phyloP scores from a whole-genome alignment of 2,797 vertebrate species.

The Rhinella marina region DNA sequence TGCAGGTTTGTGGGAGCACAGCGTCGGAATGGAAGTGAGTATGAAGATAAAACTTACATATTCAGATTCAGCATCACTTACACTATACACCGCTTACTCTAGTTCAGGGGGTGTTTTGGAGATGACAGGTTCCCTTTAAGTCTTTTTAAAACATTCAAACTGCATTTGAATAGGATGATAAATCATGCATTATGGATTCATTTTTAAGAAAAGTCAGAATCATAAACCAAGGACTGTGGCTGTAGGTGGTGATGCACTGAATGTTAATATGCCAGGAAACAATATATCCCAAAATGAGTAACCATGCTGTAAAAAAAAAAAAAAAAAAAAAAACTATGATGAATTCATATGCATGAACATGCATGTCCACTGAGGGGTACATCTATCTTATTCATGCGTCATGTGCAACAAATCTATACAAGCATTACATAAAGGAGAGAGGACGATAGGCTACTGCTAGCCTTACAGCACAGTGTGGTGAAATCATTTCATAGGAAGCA shows the following conservation, averaged over 20 bases:
- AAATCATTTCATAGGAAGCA: conserved; percentile 18
- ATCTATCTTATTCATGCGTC: conserved; percentile 10
- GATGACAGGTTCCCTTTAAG: too few species aligned
- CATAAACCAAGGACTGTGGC: not conserved
- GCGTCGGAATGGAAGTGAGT: too few species aligned
- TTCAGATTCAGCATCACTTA: too few species aligned
- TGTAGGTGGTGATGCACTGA: not conserved
- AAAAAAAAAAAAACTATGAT: not conserved
- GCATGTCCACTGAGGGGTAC: not conserved
- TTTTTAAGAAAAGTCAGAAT: not conserved
- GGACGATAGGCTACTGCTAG: not conserved
- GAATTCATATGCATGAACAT: not conserved
- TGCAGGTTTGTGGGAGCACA: too few species aligned
- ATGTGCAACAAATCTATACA: not conserved
- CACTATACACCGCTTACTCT: too few species aligned
- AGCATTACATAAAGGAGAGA: conserved; percentile 10
- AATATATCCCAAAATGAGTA: conserved; percentile 9
- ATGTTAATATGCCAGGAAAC: conserved; percentile 11
- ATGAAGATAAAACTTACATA: too few species aligned
- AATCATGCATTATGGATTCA: not conserved
- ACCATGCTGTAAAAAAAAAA: conserved; percentile 8
- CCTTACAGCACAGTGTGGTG: conserved; percentile 2
- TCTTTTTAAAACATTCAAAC: not conserved
- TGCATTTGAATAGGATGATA: conserved; percentile 1
- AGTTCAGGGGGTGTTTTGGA: too few species aligned